Evolutionary conservation across 2,888 invertebrate species (phyloP), one percentile per base, ranked within the genome.

Genomic region (Xylophagus ater): DNA sequence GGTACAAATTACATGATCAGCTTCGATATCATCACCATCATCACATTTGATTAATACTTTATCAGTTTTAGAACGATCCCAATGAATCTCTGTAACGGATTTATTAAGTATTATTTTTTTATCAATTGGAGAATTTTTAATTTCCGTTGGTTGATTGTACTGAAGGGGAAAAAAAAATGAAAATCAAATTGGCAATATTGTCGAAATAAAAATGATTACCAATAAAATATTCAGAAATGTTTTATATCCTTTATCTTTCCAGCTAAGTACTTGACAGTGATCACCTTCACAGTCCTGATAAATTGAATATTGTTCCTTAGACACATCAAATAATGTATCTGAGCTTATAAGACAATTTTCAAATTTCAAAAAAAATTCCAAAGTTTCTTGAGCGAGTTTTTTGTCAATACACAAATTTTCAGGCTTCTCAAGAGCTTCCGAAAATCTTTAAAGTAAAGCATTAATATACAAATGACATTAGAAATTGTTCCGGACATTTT

Each of bases 1-100:
- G 0, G 77, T 77, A 15, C 72, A 54, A 42, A 78, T 69, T 10
- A 75, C 71, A 55, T 76, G 73, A 54, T 78, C 73, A 1, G 74
- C 73, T 10, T 54, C 40, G 45, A 63, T 66, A 2, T 55, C 50
- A 19, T 60, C 53, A 1, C 67, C 69, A 49, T 71, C 68, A 24
- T 43, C 47, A 10, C 62, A 51, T 18, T 49, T 50, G n/a, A n/a
- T n/a, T n/a, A n/a, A n/a, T n/a, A n/a, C n/a, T n/a, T n/a, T n/a
- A n/a, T n/a, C n/a, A n/a, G n/a, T n/a, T n/a, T n/a, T n/a, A n/a
- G n/a, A n/a, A n/a, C n/a, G n/a, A n/a, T n/a, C n/a, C n/a, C n/a
- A n/a, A n/a, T n/a, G n/a, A n/a, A n/a, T n/a, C n/a, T n/a, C n/a
- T n/a, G n/a, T n/a, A n/a, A n/a, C n/a, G n/a, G n/a, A n/a, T 23